Evolutionary conservation across 2,888 invertebrate species (phyloP).

Genomic region (Dryocosmus kuriphilus): DNA sequence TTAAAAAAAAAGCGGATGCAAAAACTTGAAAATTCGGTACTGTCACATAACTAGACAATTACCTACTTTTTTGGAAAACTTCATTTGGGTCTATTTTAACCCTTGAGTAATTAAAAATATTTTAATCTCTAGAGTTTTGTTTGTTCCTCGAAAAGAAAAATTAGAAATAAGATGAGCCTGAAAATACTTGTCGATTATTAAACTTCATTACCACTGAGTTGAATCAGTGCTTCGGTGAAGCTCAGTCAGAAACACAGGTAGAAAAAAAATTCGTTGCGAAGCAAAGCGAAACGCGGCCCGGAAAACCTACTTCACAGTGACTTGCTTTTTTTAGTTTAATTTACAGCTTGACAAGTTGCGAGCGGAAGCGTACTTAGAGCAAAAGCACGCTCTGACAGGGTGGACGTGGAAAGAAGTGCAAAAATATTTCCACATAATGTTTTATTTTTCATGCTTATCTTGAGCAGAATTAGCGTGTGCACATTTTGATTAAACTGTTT

Average conservation of each 20-base stretch:
- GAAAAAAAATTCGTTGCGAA: slow-evolving; percentile 45
- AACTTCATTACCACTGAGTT: slow-evolving; percentile 42
- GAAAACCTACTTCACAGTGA: slow-evolving; percentile 37
- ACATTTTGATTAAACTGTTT: no score
- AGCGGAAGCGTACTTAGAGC: slow-evolving; percentile 40
- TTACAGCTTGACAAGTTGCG: slow-evolving; percentile 41
- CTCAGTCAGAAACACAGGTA: slow-evolving; percentile 25
- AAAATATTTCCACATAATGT: neutral
- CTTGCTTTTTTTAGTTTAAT: slow-evolving; percentile 42
- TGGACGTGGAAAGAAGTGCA: neutral
- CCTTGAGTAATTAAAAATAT: no score
- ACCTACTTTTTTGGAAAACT: no score
- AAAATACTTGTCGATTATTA: slow-evolving; percentile 42
- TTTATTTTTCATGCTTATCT: neutral
- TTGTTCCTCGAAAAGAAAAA: no score
- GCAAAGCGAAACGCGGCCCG: slow-evolving; percentile 38
- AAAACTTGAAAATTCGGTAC: no score
- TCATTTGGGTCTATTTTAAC: no score
- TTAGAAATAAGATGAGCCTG: neutral
- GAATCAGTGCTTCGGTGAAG: slow-evolving; percentile 45
- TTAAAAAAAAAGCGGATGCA: no score
- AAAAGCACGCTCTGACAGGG: neutral
- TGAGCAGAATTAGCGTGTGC: neutral
- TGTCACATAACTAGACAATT: no score
- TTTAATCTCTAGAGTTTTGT: no score